phyloP scores from a whole-genome alignment of 2,113 vertebrate species.

The Microtus richardsoni region DNA sequence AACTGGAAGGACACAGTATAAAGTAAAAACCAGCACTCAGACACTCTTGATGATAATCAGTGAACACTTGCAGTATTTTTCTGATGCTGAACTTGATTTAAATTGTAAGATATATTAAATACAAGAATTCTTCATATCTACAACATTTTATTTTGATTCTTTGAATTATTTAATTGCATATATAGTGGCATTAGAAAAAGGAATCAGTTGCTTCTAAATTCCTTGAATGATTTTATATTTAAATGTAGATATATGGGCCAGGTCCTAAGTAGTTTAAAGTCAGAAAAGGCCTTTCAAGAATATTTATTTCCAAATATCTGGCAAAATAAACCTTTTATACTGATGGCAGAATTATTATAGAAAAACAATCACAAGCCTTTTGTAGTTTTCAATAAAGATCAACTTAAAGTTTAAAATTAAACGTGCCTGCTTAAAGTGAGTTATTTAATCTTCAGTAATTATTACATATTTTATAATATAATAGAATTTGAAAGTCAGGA shows the following conservation, averaged over 20 bases:
- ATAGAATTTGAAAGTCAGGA: background rate
- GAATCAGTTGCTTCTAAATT: background rate
- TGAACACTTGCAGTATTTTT: background rate
- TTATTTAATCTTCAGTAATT: background rate
- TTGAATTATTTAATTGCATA: background rate
- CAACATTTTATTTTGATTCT: slow-evolving; percentile 30
- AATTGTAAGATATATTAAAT: background rate
- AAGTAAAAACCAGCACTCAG: background rate
- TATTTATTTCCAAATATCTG: background rate
- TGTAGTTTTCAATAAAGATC: background rate
- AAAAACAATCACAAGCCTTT: background rate
- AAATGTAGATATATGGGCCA: background rate
- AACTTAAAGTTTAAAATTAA: slow-evolving; percentile 26
- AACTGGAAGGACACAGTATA: background rate
- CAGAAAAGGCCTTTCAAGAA: background rate
- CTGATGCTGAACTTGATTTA: background rate
- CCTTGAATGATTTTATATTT: background rate
- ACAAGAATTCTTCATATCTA: background rate
- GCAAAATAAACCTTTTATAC: background rate
- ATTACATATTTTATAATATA: background rate
- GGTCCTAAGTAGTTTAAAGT: background rate
- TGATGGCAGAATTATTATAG: background rate
- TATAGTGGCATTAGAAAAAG: background rate
- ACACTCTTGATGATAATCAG: background rate
- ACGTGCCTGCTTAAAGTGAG: background rate